Base-by-base conservation (phyloP, 2,888 invertebrate species). In the Glyphotaelius pellucidus region DNA sequence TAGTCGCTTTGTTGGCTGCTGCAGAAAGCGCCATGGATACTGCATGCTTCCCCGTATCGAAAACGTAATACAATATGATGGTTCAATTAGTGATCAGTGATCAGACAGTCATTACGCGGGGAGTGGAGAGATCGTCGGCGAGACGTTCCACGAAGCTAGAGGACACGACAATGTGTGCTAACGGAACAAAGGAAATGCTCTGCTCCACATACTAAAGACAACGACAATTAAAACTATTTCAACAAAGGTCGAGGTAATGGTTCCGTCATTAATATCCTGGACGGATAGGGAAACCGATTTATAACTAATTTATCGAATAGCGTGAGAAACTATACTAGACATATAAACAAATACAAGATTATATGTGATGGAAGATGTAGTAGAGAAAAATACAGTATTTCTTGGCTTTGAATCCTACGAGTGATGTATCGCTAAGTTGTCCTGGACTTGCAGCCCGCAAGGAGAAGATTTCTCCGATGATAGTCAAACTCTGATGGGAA, bases 61-160 rank as follows among this genome's bases (percentile, higher is more conserved):
- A 32, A 79, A 80, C 88, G 88, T 89, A 89, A 80, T 89, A 89
- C 88, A 89, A 89, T 89, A 89, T 80, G 88, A 89, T 89, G 88
- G 88, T 35, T 89, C 88, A 89, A 89, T 89, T 89, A 89, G 88
- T 79, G 79, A 80, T 80, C 88, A 80, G 88, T 79, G 67, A 79
- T 79, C 88, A 79, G 25, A 38, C 88, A 89, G 88, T 89, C 88
- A 89, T 89, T 80, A 89, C n/a, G 79, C 35, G 88, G 88, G 32
- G 79, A 31, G 88, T 35, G 35, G 88, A 89, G 88, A 89, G 88
- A 89, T 89, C 88, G 67, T 80, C 12, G 79, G 32, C 67, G 85
- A 32, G 85, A n/a, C 19, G 38, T 11, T 85, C 25, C 38, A 30
- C 19, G 86, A 42, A n/a, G 30, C 86, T 42, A 47, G 42, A 30